phyloP scores from a whole-genome alignment of 2,797 vertebrate genomes.

The Erithacus rubecula region DNA sequence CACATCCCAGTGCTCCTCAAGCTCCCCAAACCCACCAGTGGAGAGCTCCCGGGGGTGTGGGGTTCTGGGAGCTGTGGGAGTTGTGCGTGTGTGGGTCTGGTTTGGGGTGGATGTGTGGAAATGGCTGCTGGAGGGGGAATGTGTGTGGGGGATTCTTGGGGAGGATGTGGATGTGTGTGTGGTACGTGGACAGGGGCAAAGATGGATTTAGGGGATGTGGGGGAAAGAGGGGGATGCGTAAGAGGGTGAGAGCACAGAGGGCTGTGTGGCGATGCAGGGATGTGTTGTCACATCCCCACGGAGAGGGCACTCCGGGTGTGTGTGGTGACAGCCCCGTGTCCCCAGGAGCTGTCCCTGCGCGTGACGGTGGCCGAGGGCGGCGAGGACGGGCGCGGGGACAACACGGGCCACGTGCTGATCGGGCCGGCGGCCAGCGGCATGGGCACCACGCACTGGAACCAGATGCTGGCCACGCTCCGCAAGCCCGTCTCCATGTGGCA shows the following conservation, averaged over 20 bases:
- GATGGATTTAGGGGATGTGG: background rate
- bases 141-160: too few species aligned
- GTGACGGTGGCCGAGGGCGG: constrained; percentile 92
- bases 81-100: background rate
- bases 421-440: constrained; percentile 91
- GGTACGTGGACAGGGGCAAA: accelerated
- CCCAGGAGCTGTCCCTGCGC: constrained; percentile 92
- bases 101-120: background rate
- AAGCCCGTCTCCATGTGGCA: constrained; percentile 99
- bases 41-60: background rate
- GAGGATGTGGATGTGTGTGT: background rate
- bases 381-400: constrained; percentile 88
- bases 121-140: background rate
- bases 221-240: too few species aligned
- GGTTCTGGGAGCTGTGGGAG: background rate
- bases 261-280: accelerated
- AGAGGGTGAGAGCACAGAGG: too few species aligned
- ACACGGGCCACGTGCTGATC: constrained; percentile 94
- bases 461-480: constrained; percentile 96
- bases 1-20: accelerated
- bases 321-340: background rate
- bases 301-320: accelerated
- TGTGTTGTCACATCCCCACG: accelerated
- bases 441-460: constrained; percentile 98
- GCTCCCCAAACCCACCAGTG: background rate